Conservation (phyloP, 2,888 invertebrate species). For the Eretmocerus hayati region DNA sequence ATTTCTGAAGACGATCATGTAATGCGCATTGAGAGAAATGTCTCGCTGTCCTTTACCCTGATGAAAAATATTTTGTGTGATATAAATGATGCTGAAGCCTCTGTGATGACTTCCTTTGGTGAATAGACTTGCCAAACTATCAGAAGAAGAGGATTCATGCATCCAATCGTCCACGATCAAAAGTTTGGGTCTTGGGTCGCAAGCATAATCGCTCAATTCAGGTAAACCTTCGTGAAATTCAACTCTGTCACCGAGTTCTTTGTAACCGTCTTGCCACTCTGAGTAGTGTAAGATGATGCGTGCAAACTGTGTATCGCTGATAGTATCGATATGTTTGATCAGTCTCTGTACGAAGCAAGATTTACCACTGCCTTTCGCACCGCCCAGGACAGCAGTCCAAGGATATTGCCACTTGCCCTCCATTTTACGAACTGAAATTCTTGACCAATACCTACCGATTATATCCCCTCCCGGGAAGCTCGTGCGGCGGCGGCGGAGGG, state of each 20-base stretch:
- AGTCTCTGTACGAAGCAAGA: neutral
- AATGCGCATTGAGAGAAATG: slow-evolving; percentile 17
- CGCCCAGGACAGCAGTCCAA: neutral
- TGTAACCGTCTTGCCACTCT: neutral
- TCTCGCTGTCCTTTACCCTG: slow-evolving; percentile 9
- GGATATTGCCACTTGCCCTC: neutral
- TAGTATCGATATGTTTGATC: neutral
- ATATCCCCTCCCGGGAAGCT: no score
- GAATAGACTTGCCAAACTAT: neutral
- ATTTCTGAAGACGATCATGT: slow-evolving; percentile 22
- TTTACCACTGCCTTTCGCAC: neutral
- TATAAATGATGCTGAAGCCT: neutral
- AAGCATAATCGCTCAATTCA: neutral
- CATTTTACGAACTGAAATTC: no score
- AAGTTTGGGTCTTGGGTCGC: neutral
- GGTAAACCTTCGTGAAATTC: neutral
- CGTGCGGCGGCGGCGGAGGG: no score
- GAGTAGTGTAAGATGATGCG: neutral
- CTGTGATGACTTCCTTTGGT: neutral
- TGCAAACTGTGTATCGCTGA: neutral
- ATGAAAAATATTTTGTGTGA: neutral
- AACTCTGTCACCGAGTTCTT: no score
- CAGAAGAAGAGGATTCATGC: neutral
- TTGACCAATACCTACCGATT: no score
- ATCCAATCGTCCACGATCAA: neutral